phyloP scores from a whole-genome alignment of 2,888 invertebrate species.

The Protodeltote pygarga region DNA sequence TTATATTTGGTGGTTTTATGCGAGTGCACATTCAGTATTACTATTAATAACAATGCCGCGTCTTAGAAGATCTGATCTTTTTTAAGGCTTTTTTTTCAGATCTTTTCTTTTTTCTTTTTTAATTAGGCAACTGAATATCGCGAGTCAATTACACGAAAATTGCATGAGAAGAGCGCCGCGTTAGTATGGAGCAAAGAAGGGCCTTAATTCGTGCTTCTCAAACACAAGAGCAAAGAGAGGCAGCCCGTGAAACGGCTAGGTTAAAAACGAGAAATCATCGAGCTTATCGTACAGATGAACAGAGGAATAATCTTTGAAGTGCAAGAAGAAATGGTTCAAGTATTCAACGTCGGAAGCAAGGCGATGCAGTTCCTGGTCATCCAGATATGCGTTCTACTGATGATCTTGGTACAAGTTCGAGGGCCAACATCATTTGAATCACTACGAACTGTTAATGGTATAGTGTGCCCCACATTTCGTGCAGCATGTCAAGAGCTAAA shows the following conservation, averaged over 20 bases:
- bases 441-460: slow-evolving; percentile 48
- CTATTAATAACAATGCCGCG: background rate
- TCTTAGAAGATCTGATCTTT: background rate
- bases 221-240: slow-evolving; percentile 25
- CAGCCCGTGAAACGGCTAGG: slow-evolving; percentile 25
- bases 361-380: slow-evolving; percentile 6
- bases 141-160: background rate
- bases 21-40: too few relatives aligned
- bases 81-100: too few relatives aligned
- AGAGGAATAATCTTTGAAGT: background rate
- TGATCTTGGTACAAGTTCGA: slow-evolving; percentile 34
- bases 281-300: background rate
- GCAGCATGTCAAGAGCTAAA: slow-evolving; percentile 50
- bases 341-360: slow-evolving; percentile 40
- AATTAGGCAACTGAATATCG: background rate
- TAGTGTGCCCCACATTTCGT: slow-evolving; percentile 37
- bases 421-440: slow-evolving; percentile 43
- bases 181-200: slow-evolving; percentile 15
- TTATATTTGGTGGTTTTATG: background rate
- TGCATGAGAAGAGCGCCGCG: slow-evolving; percentile 22
- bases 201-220: slow-evolving; percentile 20
- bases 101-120: too few relatives aligned
- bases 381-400: slow-evolving; percentile 27
- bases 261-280: slow-evolving; percentile 1
- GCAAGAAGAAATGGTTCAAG: background rate